Evolutionary conservation across 2,113 vertebrate genomes (phyloP), one percentile per base, ranked within the genome.

Genomic region (Nothoprocta perdicaria): DNA sequence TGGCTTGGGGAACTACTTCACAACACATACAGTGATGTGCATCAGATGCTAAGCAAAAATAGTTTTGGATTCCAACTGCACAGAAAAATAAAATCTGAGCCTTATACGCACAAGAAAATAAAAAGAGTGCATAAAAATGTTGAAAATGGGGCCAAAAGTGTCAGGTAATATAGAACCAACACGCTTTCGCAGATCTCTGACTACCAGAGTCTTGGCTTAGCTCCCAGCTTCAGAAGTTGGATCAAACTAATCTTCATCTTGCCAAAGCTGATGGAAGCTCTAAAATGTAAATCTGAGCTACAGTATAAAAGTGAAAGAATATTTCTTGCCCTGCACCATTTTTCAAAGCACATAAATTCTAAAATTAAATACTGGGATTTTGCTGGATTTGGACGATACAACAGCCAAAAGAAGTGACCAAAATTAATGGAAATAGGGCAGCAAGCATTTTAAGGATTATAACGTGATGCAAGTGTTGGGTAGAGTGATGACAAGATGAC

Each of bases 171-270:
- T 73, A 97, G 88, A 57, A 97, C 86, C 81, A 96, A 94, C 89
- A 95, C 14, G 79, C 75, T 97, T 93, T 95, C 65, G 14, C 94
- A 97, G 96, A 96, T 95, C 75, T 95, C 94, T 85, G 90, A 96
- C 95, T 97, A 94, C 95, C 79, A 95, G 76, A 94, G 79, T 61
- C 92, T 94, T 97, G 97, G 96, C 94, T 45, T 61, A 81, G 19
- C 40, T 97, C 96, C 97, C 96, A 96, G 97, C 58, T 95, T 96
- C 84, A 97, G 96, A 97, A 96, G 89, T 95, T 97, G 97, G 96
- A 97, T 93, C 62, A 95, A 91, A 90, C 87, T 95, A 78, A 84
- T 80, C 53, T 95, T 81, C 72, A 69, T 80, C 92, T 92, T 97
- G 96, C 97, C 97, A 98, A 94, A 96, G 76, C 60, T 95, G 78